Evolutionary conservation across 2,888 invertebrate species (phyloP), one percentile per base, ranked within the genome.

Genomic region (Tillus elongatus): DNA sequence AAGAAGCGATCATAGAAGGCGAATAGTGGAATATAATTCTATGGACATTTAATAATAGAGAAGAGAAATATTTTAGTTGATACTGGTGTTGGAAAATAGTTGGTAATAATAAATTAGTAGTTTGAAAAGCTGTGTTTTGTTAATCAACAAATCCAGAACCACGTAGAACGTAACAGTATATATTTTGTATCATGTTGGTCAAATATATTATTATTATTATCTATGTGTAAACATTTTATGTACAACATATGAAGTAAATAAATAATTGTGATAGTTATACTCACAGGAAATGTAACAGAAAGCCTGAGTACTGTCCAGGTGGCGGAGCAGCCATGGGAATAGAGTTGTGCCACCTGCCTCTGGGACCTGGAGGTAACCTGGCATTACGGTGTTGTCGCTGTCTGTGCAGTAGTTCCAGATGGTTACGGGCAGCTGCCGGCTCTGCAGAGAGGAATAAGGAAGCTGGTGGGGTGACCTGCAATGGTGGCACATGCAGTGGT

Each of bases 221-320:
- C 8, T 8, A 8, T 19, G n/a, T n/a, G n/a, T n/a, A n/a, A n/a
- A n/a, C n/a, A n/a, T n/a, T n/a, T n/a, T n/a, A n/a, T n/a, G n/a
- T n/a, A n/a, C n/a, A 19, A 19, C 24, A 19, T n/a, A 19, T 19
- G 24, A 19, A 6, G 24, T 19, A 8, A n/a, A 19, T n/a, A n/a
- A 19, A 19, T n/a, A 19, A 19, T n/a, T n/a, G 24, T 8, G 24
- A 6, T n/a, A 19, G 24, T 6, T 19, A 19, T 19, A 19, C 24
- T 19, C n/a, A 77, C 73, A 86, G 72, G 70, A 92, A 86, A 67
- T 91, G 90, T 40, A 91, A 73, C 58, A 91, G 75, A 69, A 91
- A 79, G 55, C 82, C 82, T 40, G 82, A 77, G 66, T 82, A 82
- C 37, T 72, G 71, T 28, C 73, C 67, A 38, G 68, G 56, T 40